Base-by-base conservation (phyloP, 53 echinoderm and acorn worm species). In the Mesocentrotus franciscanus region DNA sequence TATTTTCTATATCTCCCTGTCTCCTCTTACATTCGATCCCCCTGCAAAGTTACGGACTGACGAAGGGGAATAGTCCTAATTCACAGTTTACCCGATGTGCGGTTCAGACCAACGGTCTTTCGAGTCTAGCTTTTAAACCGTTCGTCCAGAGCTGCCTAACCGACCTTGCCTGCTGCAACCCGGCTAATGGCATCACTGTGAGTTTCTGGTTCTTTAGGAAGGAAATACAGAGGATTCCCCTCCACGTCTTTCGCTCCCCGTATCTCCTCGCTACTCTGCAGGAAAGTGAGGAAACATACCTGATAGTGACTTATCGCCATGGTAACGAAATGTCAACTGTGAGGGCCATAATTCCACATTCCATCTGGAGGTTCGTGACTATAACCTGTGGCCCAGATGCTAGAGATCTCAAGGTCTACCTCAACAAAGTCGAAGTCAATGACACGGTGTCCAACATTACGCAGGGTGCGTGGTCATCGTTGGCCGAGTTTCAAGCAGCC, bases 161-260 rank as follows among this genome's bases (percentile, higher is more conserved):
- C 3, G 85, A 85, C 27, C 56, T 6, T 9, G 58, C 26, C n/a
- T 85, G 85, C 58, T 85, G 56, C 14, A 85, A 27, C 56, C 10
- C 56, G n/a, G 55, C 42, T 16, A 26, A 56, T 6, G 85, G 85
- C n/a, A 85, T 85, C 57, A 85, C 85, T 26, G 85, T 85, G 56
- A 85, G 85, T 58, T 85, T 85, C 58, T 85, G 85, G 85, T 85
- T 85, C 83, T 20, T 5, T 11, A 83, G 35, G 42, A 36, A 42
- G 0, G 83, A 83, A 83, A 9, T 18, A 36, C 85, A 56, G 85
- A 83, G 0, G 9, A 42, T 42, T 83, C 85, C 85, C 57, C 26
- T 85, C 27, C 85, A 85, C 27, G 85, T 85, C 26, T 85, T 85
- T 85, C 85, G 85, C 24, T 85, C 85, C 57, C 85, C 85, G 2